A percentile compares a stretch with the other conserved stretches of the same genome.
phyloP scores from a whole-genome alignment of 2,888 invertebrate species.

The Ischnura elegans region DNA sequence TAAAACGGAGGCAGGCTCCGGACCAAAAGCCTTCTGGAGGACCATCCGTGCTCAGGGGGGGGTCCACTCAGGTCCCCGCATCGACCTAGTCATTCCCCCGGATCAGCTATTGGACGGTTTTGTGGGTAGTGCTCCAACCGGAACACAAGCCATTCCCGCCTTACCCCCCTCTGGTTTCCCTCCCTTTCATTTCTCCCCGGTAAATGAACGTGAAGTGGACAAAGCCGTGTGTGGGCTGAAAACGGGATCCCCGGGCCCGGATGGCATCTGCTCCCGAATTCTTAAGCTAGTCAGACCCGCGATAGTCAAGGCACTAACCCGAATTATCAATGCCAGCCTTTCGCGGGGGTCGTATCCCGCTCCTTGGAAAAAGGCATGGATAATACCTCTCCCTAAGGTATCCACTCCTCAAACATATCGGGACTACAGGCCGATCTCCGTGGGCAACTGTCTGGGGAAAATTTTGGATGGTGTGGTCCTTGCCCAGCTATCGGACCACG shows the following conservation, averaged over 20 bases:
- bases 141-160: not conserved
- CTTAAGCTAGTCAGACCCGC: not conserved
- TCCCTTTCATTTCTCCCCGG: not conserved
- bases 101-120: not conserved
- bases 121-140: not conserved
- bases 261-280: not conserved
- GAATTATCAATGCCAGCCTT: not conserved
- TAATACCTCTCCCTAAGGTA: not conserved
- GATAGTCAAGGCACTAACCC: not conserved
- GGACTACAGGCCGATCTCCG: not conserved
- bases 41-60: not conserved
- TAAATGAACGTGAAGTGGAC: not conserved
- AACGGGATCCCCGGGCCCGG: not conserved
- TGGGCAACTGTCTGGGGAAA: not conserved
- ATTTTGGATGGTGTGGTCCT: not conserved
- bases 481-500: not conserved
- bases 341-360: not conserved
- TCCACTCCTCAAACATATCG: not conserved
- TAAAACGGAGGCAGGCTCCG: not conserved
- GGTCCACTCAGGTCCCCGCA: not conserved
- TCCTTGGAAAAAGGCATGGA: not conserved
- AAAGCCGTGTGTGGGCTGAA: not conserved
- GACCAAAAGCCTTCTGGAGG: not conserved
- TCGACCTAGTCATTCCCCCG: not conserved
- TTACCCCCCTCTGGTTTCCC: not conserved